These are phyloP conservation scores for Euclidia mi DNA, from an alignment of 2,888 invertebrate species.

Conservation along the genomic window DNA sequence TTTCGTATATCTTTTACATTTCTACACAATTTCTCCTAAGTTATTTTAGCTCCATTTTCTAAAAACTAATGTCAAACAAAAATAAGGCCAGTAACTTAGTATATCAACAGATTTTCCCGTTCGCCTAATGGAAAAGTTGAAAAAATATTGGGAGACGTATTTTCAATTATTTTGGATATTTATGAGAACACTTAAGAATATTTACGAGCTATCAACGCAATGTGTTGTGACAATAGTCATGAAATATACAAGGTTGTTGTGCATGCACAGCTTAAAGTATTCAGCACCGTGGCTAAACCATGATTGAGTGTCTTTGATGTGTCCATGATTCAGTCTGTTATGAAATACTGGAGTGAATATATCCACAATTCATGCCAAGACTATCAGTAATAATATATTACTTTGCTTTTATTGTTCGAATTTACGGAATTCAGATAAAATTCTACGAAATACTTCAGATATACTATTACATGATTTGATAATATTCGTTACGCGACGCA, in stretches of 20 bases:
- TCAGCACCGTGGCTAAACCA: constrained; percentile 1
- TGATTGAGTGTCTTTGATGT: constrained; percentile 9
- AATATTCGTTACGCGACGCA: too few relatives aligned
- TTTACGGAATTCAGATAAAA: too few relatives aligned
- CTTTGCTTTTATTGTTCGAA: constrained; percentile 29
- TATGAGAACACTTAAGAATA: constrained; percentile 51
- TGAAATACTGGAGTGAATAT: neutral
- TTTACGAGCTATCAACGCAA: constrained; percentile 35
- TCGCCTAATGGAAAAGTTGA: constrained; percentile 40
- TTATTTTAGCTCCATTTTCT: constrained; percentile 10
- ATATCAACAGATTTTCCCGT: constrained; percentile 42
- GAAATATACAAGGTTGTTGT: constrained; percentile 1
- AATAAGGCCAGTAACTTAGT: constrained; percentile 41
- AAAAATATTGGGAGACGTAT: constrained; percentile 29
- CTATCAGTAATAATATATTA: constrained; percentile 29
- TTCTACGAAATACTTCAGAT: too few relatives aligned
- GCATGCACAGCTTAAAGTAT: constrained; percentile 13
- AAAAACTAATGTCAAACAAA: constrained; percentile 39
- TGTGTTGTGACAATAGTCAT: constrained; percentile 20
- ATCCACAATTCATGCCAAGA: neutral
- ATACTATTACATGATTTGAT: too few relatives aligned
- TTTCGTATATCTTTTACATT: neutral
- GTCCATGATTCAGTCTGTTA: constrained; percentile 1
- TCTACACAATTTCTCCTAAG: too few relatives aligned
- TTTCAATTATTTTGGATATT: constrained; percentile 46